Base-by-base conservation (phyloP, 2,797 vertebrate species). In the Sarcoramphus papa region DNA sequence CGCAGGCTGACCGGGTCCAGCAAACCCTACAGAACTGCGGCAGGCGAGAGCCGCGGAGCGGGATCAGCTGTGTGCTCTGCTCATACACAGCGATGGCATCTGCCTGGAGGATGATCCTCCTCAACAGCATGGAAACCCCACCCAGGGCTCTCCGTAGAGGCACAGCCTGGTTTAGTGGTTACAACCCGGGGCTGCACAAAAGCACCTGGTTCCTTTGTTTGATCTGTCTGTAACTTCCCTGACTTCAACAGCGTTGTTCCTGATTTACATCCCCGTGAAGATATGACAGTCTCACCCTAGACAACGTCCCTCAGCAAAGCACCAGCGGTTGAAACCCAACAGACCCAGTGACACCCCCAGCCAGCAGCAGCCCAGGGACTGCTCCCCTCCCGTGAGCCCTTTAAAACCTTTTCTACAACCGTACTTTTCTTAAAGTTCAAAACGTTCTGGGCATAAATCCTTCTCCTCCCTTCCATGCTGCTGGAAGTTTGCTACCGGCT, bases 271-370 rank as follows among this genome's bases (percentile, higher is more conserved):
- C 60, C 25, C 72, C 4, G 1, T 13, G 47, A 45, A n/a, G 21
- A 28, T 0, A 11, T 0, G 2, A 41, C 19, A 27, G 2, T 4
- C 30, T 48, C 12, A 30, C 19, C 73, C 47, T 24, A 64, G 43
- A 28, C 56, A 40, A 60, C 35, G 0, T 22, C 48, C 73, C 56
- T 54, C 73, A 86, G 21, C 51, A 74, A 59, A 67, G 47, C 45
- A 19, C 21, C 76, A 22, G 48, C 1, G 3, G 41, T 8, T 1
- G 1, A 68, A 91, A n/a, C 12, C 41, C 68, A 37, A 5, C 63
- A 54, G 6, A 53, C 19, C 54, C 79, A 50, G 40, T 0, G 3
- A 37, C 24, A 12, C 18, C 56, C 31, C 15, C 9, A 12, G 18
- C 19, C 90, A 64, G n/a, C 76, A 20, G 43, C 85, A 48, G 8